Conservation (phyloP, 1,140 invertebrate species). For the Cyrtorhinus lividipennis region DNA sequence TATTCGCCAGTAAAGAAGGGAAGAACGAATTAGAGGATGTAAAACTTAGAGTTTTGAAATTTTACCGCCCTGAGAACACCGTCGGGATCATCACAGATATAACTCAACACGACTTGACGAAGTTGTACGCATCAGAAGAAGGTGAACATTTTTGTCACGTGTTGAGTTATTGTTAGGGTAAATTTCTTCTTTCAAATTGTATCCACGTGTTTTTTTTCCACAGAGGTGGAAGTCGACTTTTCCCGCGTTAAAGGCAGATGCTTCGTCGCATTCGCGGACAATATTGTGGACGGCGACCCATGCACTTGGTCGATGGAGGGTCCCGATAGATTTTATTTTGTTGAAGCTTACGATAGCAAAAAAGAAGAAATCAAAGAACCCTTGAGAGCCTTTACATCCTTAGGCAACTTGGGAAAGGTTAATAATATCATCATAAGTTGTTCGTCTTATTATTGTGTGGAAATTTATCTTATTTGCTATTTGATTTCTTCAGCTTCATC, state of each 20-base stretch:
- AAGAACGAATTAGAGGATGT: conserved; percentile 41
- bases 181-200: too few relatives aligned
- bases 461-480: background rate
- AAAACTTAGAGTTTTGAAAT: conserved; percentile 48
- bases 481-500: background rate
- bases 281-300: conserved; percentile 33
- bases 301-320: conserved; percentile 47
- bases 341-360: conserved; percentile 45
- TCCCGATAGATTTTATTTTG: conserved; percentile 61
- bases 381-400: conserved; percentile 38
- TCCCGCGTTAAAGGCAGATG: conserved; percentile 44
- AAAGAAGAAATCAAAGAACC: conserved; percentile 45
- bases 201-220: too few relatives aligned
- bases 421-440: conserved; percentile 26
- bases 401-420: conserved; percentile 44
- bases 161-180: too few relatives aligned
- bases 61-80: conserved; percentile 68
- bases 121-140: conserved; percentile 64
- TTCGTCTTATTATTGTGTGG: background rate
- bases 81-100: conserved; percentile 33
- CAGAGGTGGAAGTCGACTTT: conserved; percentile 39
- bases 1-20: conserved; percentile 35
- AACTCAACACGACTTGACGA: conserved; percentile 52
- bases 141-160: too few relatives aligned
- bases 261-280: conserved; percentile 41